A percentile compares a stretch with the other conserved stretches of the same genome.
phyloP scores from a whole-genome alignment of 2,797 vertebrate species.

The Aratinga solstitialis region DNA sequence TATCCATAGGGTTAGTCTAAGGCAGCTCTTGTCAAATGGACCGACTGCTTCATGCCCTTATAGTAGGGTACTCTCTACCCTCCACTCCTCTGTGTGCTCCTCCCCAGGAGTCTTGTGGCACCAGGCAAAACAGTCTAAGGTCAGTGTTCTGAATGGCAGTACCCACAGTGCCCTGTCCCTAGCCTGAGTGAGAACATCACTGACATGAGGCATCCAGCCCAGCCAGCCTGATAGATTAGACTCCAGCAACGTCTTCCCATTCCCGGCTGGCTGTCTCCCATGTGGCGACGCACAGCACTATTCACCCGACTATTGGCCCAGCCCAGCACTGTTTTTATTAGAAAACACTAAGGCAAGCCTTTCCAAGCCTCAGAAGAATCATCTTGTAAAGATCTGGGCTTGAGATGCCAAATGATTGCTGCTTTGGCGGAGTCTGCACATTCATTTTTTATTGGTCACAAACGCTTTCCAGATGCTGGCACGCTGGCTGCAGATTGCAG shows the following conservation, averaged over 20 bases:
- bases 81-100: fast-evolving
- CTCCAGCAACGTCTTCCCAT: background rate
- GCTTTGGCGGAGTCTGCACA: conserved; percentile 67
- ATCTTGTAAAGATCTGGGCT: conserved; percentile 65
- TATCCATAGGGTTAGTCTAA: background rate
- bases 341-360: conserved; percentile 65
- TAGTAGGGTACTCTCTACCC: background rate
- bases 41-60: background rate
- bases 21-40: background rate
- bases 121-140: background rate
- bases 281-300: conserved; percentile 38
- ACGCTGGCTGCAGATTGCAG: conserved; percentile 65
- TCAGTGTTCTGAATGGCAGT: background rate
- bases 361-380: conserved; percentile 68
- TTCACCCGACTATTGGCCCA: conserved; percentile 57
- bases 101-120: background rate
- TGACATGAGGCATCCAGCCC: background rate
- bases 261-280: conserved; percentile 53
- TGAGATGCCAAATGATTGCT: conserved; percentile 67
- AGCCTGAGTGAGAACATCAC: background rate
- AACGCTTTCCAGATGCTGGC: conserved; percentile 74
- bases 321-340: conserved; percentile 64
- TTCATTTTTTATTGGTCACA: conserved; percentile 75
- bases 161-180: background rate
- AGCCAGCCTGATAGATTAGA: background rate